Evolutionary conservation across 1,140 invertebrate species (phyloP).

Genomic region (Megalonaias nervosa): DNA sequence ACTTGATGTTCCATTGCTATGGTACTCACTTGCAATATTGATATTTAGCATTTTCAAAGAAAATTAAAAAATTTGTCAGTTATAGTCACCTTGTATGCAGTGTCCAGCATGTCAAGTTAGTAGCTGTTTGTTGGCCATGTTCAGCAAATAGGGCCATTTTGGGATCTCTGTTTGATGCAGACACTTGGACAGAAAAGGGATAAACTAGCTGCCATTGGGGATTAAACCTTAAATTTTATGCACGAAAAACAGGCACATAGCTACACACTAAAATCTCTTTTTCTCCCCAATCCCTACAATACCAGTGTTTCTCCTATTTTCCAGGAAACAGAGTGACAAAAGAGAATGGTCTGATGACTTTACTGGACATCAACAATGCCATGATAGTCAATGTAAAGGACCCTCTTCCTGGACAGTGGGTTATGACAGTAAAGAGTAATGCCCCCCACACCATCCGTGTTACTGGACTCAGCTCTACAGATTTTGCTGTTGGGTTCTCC

Average conservation of each 20-base stretch:
- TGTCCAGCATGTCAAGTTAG: too few species aligned
- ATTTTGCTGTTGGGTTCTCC: constrained; percentile 81
- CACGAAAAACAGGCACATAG: not conserved
- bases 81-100: too few species aligned
- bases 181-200: not conserved
- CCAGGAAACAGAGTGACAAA: constrained; percentile 45
- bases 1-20: too few species aligned
- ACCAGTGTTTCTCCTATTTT: not conserved
- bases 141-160: too few species aligned
- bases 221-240: not conserved
- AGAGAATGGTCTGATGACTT: constrained; percentile 72
- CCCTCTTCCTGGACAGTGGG: constrained; percentile 78
- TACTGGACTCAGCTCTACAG: constrained; percentile 78
- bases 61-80: too few species aligned
- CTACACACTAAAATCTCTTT: too few species aligned
- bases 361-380: constrained; percentile 78
- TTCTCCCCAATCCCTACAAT: too few species aligned
- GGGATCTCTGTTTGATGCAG: too few species aligned
- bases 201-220: not conserved
- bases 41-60: too few species aligned
- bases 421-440: constrained; percentile 76
- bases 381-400: constrained; percentile 78
- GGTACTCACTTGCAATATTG: too few species aligned
- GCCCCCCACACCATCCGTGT: constrained; percentile 79
- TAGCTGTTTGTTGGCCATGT: too few species aligned